Percentiles rank a stretch among this genome's conserved stretches.
Conservation (phyloP, 37 sponge, comb jelly and placozoan genomes). For the Aphrocallistes beatrix region DNA sequence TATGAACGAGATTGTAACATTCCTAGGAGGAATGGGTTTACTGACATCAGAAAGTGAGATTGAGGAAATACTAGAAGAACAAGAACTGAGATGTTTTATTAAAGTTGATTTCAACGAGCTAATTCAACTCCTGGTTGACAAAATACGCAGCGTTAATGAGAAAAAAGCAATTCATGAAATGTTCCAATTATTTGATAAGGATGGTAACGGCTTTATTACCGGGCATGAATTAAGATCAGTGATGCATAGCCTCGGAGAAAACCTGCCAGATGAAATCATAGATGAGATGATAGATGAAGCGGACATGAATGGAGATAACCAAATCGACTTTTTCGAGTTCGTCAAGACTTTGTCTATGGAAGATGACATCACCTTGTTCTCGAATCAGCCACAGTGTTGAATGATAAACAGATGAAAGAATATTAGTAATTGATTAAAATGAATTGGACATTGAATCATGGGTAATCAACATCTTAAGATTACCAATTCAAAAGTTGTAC, state of each 20-base stretch:
- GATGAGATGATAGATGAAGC: slow-evolving; percentile 6
- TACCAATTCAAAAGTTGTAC: too few species aligned
- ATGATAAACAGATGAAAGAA: too few species aligned
- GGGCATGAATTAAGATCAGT: neutral
- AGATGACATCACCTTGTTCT: neutral
- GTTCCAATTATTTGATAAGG: slow-evolving; percentile 1
- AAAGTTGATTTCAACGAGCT: neutral
- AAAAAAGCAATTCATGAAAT: neutral
- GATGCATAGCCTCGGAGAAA: neutral
- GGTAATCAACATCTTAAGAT: too few species aligned
- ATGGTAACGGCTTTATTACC: neutral
- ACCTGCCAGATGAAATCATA: neutral
- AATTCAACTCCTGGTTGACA: neutral
- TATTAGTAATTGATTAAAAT: too few species aligned
- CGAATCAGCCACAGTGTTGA: too few species aligned
- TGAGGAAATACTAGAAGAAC: neutral
- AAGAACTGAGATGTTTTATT: neutral
- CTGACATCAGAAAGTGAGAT: neutral
- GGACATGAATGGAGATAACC: slow-evolving; percentile 7
- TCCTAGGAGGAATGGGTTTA: neutral
- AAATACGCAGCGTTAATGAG: neutral
- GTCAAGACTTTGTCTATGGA: neutral
- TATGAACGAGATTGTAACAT: neutral
- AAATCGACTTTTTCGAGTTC: slow-evolving; percentile 5
- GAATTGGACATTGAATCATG: too few species aligned